phyloP scores from a whole-genome alignment of 1,140 invertebrate genomes.

The Drosophila dunni region DNA sequence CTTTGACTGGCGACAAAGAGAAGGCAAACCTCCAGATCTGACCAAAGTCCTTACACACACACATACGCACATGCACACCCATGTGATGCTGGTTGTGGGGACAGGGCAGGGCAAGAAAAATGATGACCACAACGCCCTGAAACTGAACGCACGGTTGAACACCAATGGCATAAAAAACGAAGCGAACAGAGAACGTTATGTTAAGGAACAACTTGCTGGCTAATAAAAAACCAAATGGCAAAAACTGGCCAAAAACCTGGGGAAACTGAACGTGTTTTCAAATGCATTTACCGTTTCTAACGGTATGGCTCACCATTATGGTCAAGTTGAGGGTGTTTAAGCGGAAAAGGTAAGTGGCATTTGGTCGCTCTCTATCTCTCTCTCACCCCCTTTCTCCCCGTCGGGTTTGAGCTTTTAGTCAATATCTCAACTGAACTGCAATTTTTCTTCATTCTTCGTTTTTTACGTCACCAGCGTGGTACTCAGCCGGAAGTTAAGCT shows the following conservation, averaged over 20 bases:
- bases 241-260: conserved; percentile 29
- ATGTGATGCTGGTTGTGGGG: conserved; percentile 21
- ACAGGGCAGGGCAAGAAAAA: conserved; percentile 57
- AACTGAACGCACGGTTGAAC: conserved; percentile 71
- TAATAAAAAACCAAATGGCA: conserved; percentile 64
- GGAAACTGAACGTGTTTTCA: conserved; percentile 44
- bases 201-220: conserved; percentile 74
- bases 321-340: conserved; percentile 68
- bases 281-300: conserved; percentile 41
- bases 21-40: conserved; percentile 10
- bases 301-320: conserved; percentile 56
- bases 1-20: conserved; percentile 41
- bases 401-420: conserved; percentile 64
- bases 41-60: not conserved
- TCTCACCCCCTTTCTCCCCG: too few species aligned
- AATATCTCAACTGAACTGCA: conserved; percentile 74
- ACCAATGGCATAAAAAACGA: conserved; percentile 54
- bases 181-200: conserved; percentile 42
- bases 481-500: conserved; percentile 79
- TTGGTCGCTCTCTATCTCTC: conserved; percentile 7
- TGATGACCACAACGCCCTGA: conserved; percentile 66
- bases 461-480: conserved; percentile 48
- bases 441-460: conserved; percentile 73
- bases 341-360: conserved; percentile 78
- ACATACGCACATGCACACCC: not conserved